These are phyloP conservation scores for Perizoma affinitatum DNA, from an alignment of 2,888 invertebrate species.

Conservation along the genomic window DNA sequence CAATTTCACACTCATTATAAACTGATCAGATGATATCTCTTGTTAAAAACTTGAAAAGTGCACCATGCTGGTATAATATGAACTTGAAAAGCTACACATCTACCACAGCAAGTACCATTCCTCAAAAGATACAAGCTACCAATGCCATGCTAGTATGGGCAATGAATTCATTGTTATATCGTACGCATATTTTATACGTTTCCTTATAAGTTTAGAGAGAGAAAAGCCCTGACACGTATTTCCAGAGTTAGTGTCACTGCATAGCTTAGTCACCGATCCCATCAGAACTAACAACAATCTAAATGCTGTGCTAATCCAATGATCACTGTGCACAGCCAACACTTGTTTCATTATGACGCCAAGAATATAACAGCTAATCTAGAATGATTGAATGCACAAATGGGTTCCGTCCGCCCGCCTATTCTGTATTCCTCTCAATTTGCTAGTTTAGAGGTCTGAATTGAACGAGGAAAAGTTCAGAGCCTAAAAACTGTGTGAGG, in stretches of 20 bases:
- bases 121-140: no score
- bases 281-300: slow-evolving; percentile 17
- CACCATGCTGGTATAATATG: neutral
- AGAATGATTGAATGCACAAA: slow-evolving; percentile 27
- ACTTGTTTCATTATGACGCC: slow-evolving; percentile 21
- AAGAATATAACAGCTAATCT: slow-evolving; percentile 21
- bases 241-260: slow-evolving; percentile 4
- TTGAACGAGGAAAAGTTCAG: slow-evolving; percentile 15
- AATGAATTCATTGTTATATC: no score
- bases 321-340: slow-evolving; percentile 7
- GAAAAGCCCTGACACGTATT: neutral
- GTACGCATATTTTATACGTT: no score
- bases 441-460: slow-evolving; percentile 12
- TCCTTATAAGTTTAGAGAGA: no score
- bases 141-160: no score
- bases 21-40: slow-evolving; percentile 17
- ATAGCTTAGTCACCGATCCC: slow-evolving; percentile 13
- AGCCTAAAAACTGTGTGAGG: slow-evolving; percentile 4
- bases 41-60: slow-evolving; percentile 8
- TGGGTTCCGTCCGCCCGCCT: slow-evolving; percentile 25
- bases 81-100: no score
- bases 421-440: slow-evolving; percentile 23
- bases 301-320: slow-evolving; percentile 22
- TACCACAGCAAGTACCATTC: no score
- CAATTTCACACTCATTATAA: slow-evolving; percentile 24